Base-by-base conservation (phyloP, 2,797 vertebrate genomes). In the Cynopterus sphinx region DNA sequence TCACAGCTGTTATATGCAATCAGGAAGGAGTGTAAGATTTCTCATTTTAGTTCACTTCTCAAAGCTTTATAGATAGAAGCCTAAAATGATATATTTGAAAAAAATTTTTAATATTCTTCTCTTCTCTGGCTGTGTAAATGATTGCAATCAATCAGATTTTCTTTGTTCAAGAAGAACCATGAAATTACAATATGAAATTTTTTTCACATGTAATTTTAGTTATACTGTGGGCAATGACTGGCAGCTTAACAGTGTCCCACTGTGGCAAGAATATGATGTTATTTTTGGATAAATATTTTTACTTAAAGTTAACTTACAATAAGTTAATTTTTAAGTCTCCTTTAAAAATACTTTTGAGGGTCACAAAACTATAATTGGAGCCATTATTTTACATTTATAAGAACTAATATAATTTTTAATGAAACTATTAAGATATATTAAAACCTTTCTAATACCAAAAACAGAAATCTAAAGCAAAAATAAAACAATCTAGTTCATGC, bases 1-100 rank as follows among this genome's bases (percentile, higher is more conserved):
- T 97, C 96, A 91, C 51, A 96, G 75, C 90, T 97, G 49, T 39
- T 97, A 92, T 91, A 92, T 68, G 46, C 92, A 98, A 93, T 96
- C 91, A 36, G 31, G 49, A 67, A 95, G 53, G 31, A 91, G 21
- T 6, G 0, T 43, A 87, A 87, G 53, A 82, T 91, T 95, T 97
- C 78, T 96, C 93, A 19, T 86, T 97, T 81, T 87, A 61, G 85
- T 97, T 96, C 36, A 55, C 65, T 96, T 84, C 82, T 12, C 6
- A 68, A 57, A 94, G 28, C 96, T 97, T 95, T 92, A 49, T 85
- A 28, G n/a, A 68, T 17, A 95, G 86, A 43, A 91, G 41, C 63
- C 83, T 93, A 90, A 98, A 97, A 95, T 82, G 70, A 96, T 96
- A 87, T 0, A 77, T 97, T 96, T 97, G 39, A 91, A 81, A 24